Conservation (phyloP, 2,113 vertebrate species). For the Cyanoderma ruficeps region DNA sequence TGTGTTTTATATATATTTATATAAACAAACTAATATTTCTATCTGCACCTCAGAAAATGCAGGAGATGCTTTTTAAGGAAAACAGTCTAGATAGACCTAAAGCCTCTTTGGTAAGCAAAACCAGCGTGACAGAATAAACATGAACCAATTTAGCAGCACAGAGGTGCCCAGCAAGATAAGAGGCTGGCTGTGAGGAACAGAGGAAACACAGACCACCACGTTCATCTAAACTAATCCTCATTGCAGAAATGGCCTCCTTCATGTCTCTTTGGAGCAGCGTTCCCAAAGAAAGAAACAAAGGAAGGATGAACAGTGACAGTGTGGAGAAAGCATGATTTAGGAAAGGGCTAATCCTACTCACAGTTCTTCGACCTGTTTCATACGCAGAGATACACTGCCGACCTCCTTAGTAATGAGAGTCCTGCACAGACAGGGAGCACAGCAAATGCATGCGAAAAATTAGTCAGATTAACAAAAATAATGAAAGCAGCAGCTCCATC, state of each 20-base stretch:
- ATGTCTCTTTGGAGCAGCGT: not conserved
- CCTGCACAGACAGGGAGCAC: constrained; percentile 84
- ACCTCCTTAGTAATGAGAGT: constrained; percentile 94
- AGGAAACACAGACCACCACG: not conserved
- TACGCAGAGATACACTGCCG: constrained; percentile 99
- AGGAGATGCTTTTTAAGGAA: not conserved
- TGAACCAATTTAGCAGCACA: not conserved
- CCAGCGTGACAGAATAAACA: not conserved
- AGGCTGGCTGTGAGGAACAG: not conserved
- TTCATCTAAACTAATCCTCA: not conserved
- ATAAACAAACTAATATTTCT: not conserved
- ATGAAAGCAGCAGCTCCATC: constrained; percentile 65
- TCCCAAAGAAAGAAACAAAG: constrained; percentile 17
- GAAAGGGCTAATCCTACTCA: constrained; percentile 87
- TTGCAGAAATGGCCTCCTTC: not conserved
- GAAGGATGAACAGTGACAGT: constrained; percentile 30
- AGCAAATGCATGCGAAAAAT: constrained; percentile 83
- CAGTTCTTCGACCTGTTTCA: constrained; percentile 99
- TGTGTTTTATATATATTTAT: not conserved
- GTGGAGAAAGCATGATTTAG: constrained; percentile 55
- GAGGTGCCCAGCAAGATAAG: not conserved
- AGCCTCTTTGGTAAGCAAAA: not conserved
- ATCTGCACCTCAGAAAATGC: not conserved
- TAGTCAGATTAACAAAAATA: constrained; percentile 77
- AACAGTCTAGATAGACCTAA: not conserved